Conservation (phyloP, 1,140 invertebrate genomes). For the Drosophila persimilis region DNA sequence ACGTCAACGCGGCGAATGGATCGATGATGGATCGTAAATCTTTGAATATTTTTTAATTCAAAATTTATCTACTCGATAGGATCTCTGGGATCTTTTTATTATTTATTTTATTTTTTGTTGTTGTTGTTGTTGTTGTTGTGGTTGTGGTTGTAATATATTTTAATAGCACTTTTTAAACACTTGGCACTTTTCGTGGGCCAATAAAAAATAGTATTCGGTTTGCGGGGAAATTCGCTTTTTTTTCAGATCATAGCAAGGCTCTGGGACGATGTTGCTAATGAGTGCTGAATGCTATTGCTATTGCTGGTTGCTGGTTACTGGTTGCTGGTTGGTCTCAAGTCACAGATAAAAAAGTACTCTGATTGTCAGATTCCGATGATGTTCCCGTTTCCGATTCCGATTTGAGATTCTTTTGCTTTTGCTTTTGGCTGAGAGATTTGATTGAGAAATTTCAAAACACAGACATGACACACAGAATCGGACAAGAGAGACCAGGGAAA, state of each 20-base stretch:
- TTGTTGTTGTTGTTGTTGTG: slow-evolving; percentile 19
- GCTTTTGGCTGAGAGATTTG: slow-evolving; percentile 14
- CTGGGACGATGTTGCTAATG: no score
- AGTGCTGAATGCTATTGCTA: no score
- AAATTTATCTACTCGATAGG: slow-evolving; percentile 8
- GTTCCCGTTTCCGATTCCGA: slow-evolving; percentile 20
- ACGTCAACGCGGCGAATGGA: slow-evolving; percentile 33
- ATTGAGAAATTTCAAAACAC: slow-evolving; percentile 36
- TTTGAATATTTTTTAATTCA: slow-evolving; percentile 17
- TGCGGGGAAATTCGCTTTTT: slow-evolving; percentile 14
- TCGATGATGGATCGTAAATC: slow-evolving; percentile 13
- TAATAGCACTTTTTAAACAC: slow-evolving; percentile 41
- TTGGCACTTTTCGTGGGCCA: slow-evolving; percentile 54
- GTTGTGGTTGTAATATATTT: slow-evolving; percentile 9
- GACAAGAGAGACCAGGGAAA: slow-evolving; percentile 59
- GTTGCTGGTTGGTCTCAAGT: slow-evolving; percentile 9
- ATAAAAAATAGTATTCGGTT: neutral
- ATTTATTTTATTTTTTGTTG: slow-evolving; percentile 8
- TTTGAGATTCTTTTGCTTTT: slow-evolving; percentile 10
- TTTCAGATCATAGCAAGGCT: slow-evolving; percentile 9
- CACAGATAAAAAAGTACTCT: neutral
- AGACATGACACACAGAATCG: no score
- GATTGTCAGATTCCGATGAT: slow-evolving; percentile 6
- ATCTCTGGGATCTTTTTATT: slow-evolving; percentile 16
- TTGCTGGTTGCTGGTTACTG: no score